These are phyloP conservation scores for Oxyscelio sp. DNA, from an alignment of 2,888 invertebrate genomes.

Conservation along the genomic window DNA sequence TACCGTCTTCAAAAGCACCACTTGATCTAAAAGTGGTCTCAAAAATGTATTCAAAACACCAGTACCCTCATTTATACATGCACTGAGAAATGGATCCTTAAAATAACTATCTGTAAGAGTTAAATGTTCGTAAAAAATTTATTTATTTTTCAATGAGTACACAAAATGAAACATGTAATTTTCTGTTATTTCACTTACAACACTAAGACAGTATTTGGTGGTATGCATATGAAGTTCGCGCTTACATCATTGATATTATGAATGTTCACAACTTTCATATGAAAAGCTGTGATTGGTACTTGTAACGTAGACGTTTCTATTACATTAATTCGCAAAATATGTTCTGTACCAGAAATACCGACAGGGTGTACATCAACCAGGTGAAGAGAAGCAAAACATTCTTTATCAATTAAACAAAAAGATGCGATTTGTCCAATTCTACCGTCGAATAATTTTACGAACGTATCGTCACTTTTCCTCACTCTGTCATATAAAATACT, in stretches of 20 bases:
- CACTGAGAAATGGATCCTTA: too few species aligned
- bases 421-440: neutral
- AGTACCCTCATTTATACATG: too few species aligned
- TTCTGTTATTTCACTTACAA: too few species aligned
- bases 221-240: slow-evolving; percentile 1
- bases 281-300: neutral
- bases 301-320: neutral
- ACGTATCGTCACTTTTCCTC: slow-evolving; percentile 31
- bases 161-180: too few species aligned
- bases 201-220: slow-evolving; percentile 15
- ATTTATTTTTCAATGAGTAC: too few species aligned
- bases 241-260: neutral
- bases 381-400: neutral
- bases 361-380: neutral
- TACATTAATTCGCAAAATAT: slow-evolving; percentile 8
- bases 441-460: neutral
- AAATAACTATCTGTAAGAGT: too few species aligned
- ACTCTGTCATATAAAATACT: slow-evolving; percentile 2
- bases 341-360: neutral
- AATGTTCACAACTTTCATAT: slow-evolving; percentile 1
- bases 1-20: too few species aligned
- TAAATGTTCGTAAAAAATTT: too few species aligned
- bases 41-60: too few species aligned
- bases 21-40: too few species aligned
- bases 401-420: slow-evolving; percentile 1